These are phyloP conservation scores for Platycercus adscitus DNA, from an alignment of 2,113 vertebrate species.

Conservation along the genomic window DNA sequence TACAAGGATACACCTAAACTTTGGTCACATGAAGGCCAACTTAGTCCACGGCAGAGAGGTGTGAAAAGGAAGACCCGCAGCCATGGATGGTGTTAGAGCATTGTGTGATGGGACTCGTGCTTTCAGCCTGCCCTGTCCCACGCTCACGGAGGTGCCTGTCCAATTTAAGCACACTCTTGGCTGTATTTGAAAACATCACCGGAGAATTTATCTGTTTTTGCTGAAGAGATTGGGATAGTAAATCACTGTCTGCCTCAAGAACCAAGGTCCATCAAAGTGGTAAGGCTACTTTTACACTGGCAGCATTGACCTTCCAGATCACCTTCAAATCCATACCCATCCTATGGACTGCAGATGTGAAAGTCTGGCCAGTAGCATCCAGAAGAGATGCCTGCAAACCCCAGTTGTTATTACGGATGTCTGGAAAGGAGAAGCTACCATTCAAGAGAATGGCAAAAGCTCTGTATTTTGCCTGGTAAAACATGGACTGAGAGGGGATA, in stretches of 20 bases:
- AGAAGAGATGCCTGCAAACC: not conserved
- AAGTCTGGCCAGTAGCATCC: not conserved
- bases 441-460: not conserved
- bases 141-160: rapidly evolving
- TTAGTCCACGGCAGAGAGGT: not conserved
- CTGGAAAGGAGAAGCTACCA: not conserved
- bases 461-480: not conserved
- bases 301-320: not conserved
- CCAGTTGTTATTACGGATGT: rapidly evolving
- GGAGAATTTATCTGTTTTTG: not conserved
- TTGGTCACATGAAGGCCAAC: not conserved
- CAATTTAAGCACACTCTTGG: not conserved
- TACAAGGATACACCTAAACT: not conserved
- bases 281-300: not conserved
- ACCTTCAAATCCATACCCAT: not conserved
- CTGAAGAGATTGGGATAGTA: not conserved
- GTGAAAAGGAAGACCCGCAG: not conserved
- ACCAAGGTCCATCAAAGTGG: not conserved
- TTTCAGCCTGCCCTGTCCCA: not conserved
- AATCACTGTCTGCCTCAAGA: not conserved
- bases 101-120: not conserved
- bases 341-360: not conserved
- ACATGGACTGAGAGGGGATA: not conserved
- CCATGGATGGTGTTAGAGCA: rapidly evolving
- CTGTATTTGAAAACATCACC: not conserved